Percentiles rank a stretch among this genome's conserved stretches.
Evolutionary conservation across 1,140 invertebrate genomes (phyloP).

Genomic region (Paraescarpia echinospica): DNA sequence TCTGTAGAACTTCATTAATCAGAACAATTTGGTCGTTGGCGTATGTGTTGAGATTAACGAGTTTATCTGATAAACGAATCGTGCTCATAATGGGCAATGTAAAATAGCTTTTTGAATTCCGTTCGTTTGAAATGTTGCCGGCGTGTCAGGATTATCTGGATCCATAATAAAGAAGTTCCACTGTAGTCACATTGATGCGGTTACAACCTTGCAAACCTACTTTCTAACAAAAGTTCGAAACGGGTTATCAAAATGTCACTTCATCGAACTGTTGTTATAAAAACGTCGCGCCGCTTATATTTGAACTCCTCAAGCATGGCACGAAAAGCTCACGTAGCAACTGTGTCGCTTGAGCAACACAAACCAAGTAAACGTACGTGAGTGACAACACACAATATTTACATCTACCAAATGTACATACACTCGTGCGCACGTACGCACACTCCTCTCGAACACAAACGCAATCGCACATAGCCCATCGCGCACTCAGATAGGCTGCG

Average conservation of each 20-base stretch:
- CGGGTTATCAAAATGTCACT: not conserved
- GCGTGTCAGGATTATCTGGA: no score
- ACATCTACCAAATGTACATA: not conserved
- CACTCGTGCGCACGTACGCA: not conserved
- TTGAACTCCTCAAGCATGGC: not conserved
- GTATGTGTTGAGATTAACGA: no score
- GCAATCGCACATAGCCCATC: not conserved
- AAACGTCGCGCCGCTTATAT: not conserved
- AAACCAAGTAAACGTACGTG: not conserved
- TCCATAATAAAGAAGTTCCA: no score
- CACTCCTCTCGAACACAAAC: not conserved
- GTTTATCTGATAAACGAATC: no score
- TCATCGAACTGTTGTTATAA: not conserved
- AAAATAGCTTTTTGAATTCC: not conserved
- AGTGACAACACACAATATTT: not conserved
- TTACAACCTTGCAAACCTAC: not conserved
- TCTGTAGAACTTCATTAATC: no score
- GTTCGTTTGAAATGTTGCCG: not conserved
- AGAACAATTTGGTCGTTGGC: no score
- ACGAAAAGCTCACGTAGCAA: not conserved
- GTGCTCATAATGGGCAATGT: no score
- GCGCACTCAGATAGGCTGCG: not conserved
- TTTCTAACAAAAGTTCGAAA: not conserved
- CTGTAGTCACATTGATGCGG: no score
- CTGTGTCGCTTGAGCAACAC: not conserved